phyloP scores from a whole-genome alignment of 2,113 vertebrate genomes.

The Hoplias malabaricus region DNA sequence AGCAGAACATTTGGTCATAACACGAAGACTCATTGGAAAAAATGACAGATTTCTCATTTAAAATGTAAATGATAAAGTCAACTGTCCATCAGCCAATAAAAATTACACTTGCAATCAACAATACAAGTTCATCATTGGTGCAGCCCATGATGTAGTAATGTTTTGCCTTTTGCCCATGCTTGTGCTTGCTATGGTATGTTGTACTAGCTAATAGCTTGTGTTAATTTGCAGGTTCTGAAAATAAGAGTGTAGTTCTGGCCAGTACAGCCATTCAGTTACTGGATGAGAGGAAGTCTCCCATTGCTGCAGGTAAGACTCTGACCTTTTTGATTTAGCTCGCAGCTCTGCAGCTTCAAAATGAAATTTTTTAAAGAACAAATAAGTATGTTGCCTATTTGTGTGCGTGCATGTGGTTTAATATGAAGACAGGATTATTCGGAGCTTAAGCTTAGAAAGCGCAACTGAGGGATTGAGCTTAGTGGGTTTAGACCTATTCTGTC shows the following conservation, averaged over 20 bases:
- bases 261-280: slow-evolving; percentile 94
- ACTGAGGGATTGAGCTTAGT: slow-evolving; percentile 9
- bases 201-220: slow-evolving; percentile 36
- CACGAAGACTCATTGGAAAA: too few relatives aligned
- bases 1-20: too few relatives aligned
- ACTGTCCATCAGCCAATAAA: too few relatives aligned
- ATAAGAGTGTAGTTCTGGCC: slow-evolving; percentile 94
- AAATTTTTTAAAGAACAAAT: not conserved
- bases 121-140: too few relatives aligned
- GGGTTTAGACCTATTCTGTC: not conserved
- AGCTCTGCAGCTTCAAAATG: not conserved
- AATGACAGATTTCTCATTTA: too few relatives aligned
- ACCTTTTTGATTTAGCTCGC: not conserved
- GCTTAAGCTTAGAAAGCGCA: slow-evolving; percentile 3
- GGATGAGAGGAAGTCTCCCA: slow-evolving; percentile 95
- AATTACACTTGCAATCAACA: too few relatives aligned
- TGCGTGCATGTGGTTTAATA: not conserved
- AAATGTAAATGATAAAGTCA: too few relatives aligned
- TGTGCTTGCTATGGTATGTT: slow-evolving; percentile 23
- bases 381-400: not conserved
- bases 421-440: slow-evolving; percentile 1
- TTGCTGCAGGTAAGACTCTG: slow-evolving; percentile 88
- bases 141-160: too few relatives aligned
- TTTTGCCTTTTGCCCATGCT: too few relatives aligned
- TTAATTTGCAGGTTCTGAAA: slow-evolving; percentile 77